Evolutionary conservation across 1,140 invertebrate genomes (phyloP).

Genomic region (Odontomachus brunneus): DNA sequence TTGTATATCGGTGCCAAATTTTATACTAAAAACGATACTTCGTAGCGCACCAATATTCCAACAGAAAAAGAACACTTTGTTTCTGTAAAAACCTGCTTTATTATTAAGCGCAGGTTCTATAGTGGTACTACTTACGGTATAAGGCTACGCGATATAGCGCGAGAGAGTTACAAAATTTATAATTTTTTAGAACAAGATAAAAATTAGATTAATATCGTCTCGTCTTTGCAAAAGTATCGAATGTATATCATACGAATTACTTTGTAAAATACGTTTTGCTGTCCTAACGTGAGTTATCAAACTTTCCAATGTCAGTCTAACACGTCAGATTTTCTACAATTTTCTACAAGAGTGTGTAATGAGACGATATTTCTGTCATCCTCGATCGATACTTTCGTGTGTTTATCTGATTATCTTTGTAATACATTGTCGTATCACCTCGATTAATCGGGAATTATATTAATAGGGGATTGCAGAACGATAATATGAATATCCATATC

Average conservation of each 20-base stretch:
- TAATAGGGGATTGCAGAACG: conserved; percentile 8
- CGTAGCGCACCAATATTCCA: conserved; percentile 61
- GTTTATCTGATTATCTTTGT: conserved; percentile 39
- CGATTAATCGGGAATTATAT: conserved; percentile 41
- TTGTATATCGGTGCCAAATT: conserved; percentile 73
- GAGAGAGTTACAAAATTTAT: conserved; percentile 57
- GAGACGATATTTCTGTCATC: conserved; percentile 63
- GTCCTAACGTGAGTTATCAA: conserved; percentile 21
- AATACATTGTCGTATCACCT: conserved; percentile 21
- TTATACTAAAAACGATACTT: conserved; percentile 67
- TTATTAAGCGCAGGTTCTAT: conserved; percentile 42
- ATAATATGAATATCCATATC: conserved; percentile 58
- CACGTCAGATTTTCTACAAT: conserved; percentile 67
- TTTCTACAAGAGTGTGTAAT: conserved; percentile 57
- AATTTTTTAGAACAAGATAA: conserved; percentile 63
- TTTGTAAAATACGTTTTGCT: conserved; percentile 51
- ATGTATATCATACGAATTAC: conserved; percentile 22
- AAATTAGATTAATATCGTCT: conserved; percentile 63
- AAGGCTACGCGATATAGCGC: conserved; percentile 46
- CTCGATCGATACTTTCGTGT: conserved; percentile 37
- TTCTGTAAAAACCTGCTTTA: conserved; percentile 57
- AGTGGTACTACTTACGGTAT: conserved; percentile 65
- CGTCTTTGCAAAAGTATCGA: conserved; percentile 13
- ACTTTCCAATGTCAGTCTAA: conserved; percentile 16
- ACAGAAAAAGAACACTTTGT: conserved; percentile 42